phyloP scores from a whole-genome alignment of 30 jellyfish, hydroid and myxozoan species.

The Cassiopea xamachana region DNA sequence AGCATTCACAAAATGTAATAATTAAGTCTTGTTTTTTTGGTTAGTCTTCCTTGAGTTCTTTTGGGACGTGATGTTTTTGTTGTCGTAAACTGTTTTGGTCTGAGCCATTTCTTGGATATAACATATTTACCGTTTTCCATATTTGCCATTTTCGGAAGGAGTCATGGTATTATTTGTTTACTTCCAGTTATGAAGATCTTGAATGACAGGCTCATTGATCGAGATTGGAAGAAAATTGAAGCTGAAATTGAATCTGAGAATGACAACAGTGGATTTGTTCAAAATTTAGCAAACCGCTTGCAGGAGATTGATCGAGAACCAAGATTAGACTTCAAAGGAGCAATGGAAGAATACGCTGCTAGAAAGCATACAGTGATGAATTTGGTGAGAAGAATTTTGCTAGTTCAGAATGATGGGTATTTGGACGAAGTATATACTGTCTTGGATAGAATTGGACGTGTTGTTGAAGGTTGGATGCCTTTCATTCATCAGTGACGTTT shows the following conservation, averaged over 20 bases:
- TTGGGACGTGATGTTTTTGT: no score
- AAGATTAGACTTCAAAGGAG: background rate
- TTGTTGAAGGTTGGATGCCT: background rate
- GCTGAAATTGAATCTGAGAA: background rate
- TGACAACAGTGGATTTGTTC: background rate
- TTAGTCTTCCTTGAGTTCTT: no score
- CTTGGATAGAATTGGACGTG: background rate
- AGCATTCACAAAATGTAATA: no score
- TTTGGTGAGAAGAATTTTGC: background rate
- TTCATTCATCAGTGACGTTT: background rate
- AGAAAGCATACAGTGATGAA: background rate
- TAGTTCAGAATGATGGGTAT: background rate
- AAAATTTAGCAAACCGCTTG: background rate
- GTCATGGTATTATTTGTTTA: no score
- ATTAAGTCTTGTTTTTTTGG: no score
- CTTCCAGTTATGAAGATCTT: conserved; percentile 4
- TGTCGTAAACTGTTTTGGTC: no score
- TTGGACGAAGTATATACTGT: background rate
- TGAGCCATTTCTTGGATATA: no score
- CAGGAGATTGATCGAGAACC: background rate
- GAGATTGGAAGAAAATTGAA: background rate
- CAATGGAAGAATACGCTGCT: background rate
- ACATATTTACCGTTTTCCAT: no score
- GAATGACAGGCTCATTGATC: background rate
- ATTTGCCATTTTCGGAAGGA: no score